phyloP scores from a whole-genome alignment of 2,888 invertebrate species.

The Sinopyrophorus schimmeli region DNA sequence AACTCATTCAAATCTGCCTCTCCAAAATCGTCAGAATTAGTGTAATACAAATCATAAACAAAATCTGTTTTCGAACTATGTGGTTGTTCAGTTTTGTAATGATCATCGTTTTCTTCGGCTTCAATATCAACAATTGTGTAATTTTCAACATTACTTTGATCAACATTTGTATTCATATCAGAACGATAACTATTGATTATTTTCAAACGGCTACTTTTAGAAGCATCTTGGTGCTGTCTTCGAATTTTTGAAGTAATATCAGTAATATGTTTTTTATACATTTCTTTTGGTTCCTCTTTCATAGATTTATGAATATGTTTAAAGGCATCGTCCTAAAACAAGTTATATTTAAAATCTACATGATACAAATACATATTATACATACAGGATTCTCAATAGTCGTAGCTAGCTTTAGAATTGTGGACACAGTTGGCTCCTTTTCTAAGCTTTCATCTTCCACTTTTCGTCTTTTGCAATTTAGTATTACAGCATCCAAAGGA shows the following conservation, averaged over 20 bases:
- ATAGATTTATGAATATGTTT: slow-evolving; percentile 55
- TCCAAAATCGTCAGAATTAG: slow-evolving; percentile 56
- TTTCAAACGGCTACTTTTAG: slow-evolving; percentile 61
- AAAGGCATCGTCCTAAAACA: slow-evolving; percentile 52
- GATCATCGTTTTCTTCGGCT: slow-evolving; percentile 42
- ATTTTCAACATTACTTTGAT: slow-evolving; percentile 38
- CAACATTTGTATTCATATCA: slow-evolving; percentile 32
- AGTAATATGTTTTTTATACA: slow-evolving; percentile 56
- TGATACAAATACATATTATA: neutral
- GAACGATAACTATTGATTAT: slow-evolving; percentile 64
- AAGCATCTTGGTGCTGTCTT: slow-evolving; percentile 53
- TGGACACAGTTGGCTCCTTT: slow-evolving; percentile 57
- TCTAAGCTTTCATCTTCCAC: slow-evolving; percentile 51
- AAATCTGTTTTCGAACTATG: slow-evolving; percentile 43
- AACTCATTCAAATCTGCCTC: slow-evolving; percentile 54
- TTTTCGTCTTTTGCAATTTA: slow-evolving; percentile 72
- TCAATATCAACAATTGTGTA: slow-evolving; percentile 66
- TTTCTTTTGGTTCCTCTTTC: slow-evolving; percentile 57
- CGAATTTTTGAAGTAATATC: slow-evolving; percentile 56
- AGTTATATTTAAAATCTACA: neutral
- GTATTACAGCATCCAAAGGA: slow-evolving; percentile 70
- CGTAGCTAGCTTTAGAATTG: slow-evolving; percentile 72
- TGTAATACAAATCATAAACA: slow-evolving; percentile 69
- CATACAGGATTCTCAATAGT: slow-evolving; percentile 70
- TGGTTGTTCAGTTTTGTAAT: neutral